Evolutionary conservation across 2,888 invertebrate genomes (phyloP).

Genomic region (Clostera curtula): DNA sequence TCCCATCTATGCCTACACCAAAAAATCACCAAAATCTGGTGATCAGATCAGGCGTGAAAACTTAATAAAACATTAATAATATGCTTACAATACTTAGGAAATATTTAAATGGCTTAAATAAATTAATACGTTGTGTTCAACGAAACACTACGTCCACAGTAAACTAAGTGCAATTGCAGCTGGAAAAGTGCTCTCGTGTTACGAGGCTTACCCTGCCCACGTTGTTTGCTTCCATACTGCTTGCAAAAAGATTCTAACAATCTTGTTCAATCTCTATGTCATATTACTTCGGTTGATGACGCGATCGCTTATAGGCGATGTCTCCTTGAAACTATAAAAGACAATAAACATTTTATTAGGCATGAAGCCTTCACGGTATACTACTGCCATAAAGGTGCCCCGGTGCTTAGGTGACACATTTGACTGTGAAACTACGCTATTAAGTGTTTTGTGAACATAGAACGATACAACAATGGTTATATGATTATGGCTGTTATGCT

Average conservation of each 20-base stretch:
- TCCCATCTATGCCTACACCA: no score
- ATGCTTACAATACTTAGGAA: no score
- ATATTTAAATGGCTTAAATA: no score
- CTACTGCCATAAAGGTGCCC: slow-evolving; percentile 37
- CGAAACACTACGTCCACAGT: no score
- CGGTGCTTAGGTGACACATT: slow-evolving; percentile 43
- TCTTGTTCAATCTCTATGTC: slow-evolving; percentile 51
- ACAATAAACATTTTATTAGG: slow-evolving; percentile 55
- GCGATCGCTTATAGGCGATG: slow-evolving; percentile 51
- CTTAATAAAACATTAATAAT: no score
- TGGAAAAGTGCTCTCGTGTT: slow-evolving; percentile 31
- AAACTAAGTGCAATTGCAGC: background rate
- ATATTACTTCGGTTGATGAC: slow-evolving; percentile 55
- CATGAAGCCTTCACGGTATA: slow-evolving; percentile 33
- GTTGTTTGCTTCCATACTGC: slow-evolving; percentile 57
- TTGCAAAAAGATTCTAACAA: slow-evolving; percentile 31
- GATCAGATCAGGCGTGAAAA: no score
- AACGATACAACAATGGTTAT: slow-evolving; percentile 14
- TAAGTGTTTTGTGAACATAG: slow-evolving; percentile 15
- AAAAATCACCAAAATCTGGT: no score
- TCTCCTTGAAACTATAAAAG: slow-evolving; percentile 70
- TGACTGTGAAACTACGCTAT: slow-evolving; percentile 26
- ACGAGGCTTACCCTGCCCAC: slow-evolving; percentile 60
- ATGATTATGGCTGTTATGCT: slow-evolving; percentile 9
- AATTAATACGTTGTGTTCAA: no score